These are phyloP conservation scores for Eristalinus aeneus DNA, from an alignment of 2,888 invertebrate genomes.

Conservation along the genomic window DNA sequence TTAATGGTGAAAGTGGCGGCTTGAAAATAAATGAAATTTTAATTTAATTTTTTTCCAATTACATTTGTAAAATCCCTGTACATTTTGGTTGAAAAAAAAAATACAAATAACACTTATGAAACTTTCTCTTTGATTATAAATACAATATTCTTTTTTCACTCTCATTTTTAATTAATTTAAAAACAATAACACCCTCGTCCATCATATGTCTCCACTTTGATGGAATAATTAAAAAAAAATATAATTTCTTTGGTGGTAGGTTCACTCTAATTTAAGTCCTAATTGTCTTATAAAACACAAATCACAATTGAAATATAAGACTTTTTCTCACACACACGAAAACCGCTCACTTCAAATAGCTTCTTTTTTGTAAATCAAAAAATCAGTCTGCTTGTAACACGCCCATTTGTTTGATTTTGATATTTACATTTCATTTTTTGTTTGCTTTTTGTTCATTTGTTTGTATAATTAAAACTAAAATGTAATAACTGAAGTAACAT, in stretches of 20 bases:
- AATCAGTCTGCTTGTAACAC: conserved; percentile 69
- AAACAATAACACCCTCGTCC: conserved; percentile 10
- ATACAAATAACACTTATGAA: conserved; percentile 8
- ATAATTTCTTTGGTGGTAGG: conserved; percentile 62
- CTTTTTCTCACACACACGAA: neutral
- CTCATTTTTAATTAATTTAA: conserved; percentile 14
- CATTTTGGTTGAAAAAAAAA: conserved; percentile 26
- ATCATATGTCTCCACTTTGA: conserved; percentile 36
- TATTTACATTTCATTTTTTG: conserved; percentile 14
- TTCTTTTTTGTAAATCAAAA: conserved; percentile 16
- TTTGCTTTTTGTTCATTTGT: conserved; percentile 6
- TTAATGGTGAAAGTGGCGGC: conserved; percentile 5
- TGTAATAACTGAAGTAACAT: conserved; percentile 44
- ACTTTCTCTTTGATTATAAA: conserved; percentile 4
- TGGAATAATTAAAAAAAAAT: conserved; percentile 1
- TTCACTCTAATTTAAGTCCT: conserved; percentile 58
- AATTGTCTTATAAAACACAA: conserved; percentile 53
- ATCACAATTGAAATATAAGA: conserved; percentile 62
- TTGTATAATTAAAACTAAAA: conserved; percentile 41
- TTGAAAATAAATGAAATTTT: neutral
- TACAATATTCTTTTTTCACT: neutral
- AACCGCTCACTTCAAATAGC: conserved; percentile 25
- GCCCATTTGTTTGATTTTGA: conserved; percentile 34
- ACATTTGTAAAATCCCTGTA: conserved; percentile 67
- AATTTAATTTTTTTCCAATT: neutral